phyloP scores from a whole-genome alignment of 1,140 invertebrate genomes.

The Paraescarpia echinospica region DNA sequence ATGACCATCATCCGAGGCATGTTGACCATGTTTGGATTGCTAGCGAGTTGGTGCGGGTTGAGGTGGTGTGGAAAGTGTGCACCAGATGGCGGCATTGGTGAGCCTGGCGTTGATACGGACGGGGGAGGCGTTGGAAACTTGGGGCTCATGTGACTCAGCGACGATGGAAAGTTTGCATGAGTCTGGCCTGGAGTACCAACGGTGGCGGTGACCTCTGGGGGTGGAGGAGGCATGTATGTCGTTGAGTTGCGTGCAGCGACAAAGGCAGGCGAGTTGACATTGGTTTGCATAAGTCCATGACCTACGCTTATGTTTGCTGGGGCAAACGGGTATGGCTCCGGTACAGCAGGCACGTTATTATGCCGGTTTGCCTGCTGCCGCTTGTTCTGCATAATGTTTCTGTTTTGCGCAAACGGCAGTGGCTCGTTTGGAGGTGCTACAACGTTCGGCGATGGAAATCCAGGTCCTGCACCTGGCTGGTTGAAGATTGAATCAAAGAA shows the following conservation, averaged over 20 bases:
- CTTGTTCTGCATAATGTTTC: constrained; percentile 40
- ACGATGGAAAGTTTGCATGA: not conserved
- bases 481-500: constrained; percentile 40
- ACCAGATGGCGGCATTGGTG: not conserved
- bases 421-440: constrained; percentile 52
- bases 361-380: constrained; percentile 54
- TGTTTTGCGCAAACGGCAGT: constrained; percentile 46
- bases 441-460: constrained; percentile 52
- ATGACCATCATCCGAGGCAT: constrained; percentile 7
- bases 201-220: constrained; percentile 28
- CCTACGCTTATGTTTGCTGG: not conserved
- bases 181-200: not conserved
- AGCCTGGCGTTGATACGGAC: constrained; percentile 13
- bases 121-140: constrained; percentile 25
- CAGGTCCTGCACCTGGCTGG: constrained; percentile 26
- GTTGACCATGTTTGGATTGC: constrained; percentile 4
- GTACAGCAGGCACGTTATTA: constrained; percentile 33
- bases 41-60: not conserved
- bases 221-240: constrained; percentile 26
- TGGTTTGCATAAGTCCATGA: not conserved
- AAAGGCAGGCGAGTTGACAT: not conserved
- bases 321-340: constrained; percentile 17
- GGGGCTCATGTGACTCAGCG: constrained; percentile 15
- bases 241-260: not conserved
- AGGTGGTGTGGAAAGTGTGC: constrained; percentile 8